Base-by-base conservation (phyloP, 2,797 vertebrate genomes). In the Arrhamphus sclerolepis region DNA sequence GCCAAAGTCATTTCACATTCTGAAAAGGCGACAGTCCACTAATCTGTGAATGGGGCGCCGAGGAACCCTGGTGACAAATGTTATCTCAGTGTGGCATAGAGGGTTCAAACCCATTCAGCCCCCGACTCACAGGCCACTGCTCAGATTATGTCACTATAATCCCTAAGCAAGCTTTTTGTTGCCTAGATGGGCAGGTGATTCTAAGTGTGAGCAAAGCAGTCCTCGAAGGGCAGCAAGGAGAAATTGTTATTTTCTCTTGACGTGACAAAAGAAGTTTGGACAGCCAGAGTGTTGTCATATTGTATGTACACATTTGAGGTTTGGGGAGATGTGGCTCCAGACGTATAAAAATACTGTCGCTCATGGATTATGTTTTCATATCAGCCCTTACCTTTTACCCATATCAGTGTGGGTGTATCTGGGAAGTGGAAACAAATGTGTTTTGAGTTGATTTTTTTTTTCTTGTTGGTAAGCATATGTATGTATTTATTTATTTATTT, bases 81-180 rank as follows among this genome's bases (percentile, higher is more conserved):
- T 94, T 94, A 94, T 94, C 93, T 92, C 92, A 24, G 80, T 63
- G 69, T 92, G 90, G 90, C 92, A 94, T 89, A 91, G 91, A 91
- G 89, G 92, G 91, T 90, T 92, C 91, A 91, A 89, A 84, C 89
- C 91, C 90, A 93, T 93, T 93, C 93, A 93, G 87, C 78, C 84
- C 87, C 87, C 83, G 77, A 84, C 89, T 92, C 88, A 90, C 87
- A 87, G 91, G 87, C 92, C 91, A 92, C 84, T 79, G 83, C 87
- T 87, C 87, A 92, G 91, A 94, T 94, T 93, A 94, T 93, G 93
- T 93, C 92, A 93, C 91, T 84, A 89, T 94, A 94, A 94, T 94
- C 93, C 92, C 89, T 87, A 87, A 90, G 89, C 89, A 89, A 89
- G 84, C 83, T 78, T 91, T 90, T 89, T 91, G 89, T 86, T 85